Evolutionary conservation across 2,113 vertebrate species (phyloP).

Genomic region (Mustela nigripes): DNA sequence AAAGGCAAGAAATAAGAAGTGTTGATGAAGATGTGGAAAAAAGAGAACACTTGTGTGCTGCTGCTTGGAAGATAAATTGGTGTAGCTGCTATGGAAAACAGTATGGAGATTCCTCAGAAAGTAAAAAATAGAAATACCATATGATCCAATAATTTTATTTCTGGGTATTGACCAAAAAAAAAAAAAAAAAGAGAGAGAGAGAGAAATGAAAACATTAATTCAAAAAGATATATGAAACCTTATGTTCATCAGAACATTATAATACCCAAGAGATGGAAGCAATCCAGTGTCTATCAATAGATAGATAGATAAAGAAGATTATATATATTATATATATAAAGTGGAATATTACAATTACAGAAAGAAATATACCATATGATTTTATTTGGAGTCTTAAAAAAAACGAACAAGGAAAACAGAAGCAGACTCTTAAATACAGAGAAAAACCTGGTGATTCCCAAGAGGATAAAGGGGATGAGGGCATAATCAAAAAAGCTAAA

Average conservation of each 20-base stretch:
- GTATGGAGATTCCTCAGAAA: neutral
- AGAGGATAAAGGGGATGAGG: neutral
- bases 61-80: neutral
- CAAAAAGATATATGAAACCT: neutral
- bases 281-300: neutral
- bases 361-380: neutral
- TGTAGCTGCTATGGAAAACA: neutral
- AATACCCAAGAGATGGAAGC: neutral
- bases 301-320: neutral
- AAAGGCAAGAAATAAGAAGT: neutral
- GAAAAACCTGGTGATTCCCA: neutral
- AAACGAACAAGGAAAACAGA: neutral
- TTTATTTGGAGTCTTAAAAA: neutral
- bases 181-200: neutral
- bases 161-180: neutral
- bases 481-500: neutral
- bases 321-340: neutral
- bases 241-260: neutral
- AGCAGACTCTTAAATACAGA: neutral
- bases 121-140: neutral
- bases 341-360: neutral
- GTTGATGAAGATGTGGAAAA: neutral
- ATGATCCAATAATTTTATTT: neutral
- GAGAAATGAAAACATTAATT: neutral
- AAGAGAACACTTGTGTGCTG: neutral